Base-by-base conservation (phyloP, 1,140 invertebrate species). In the Agrilus planipennis region DNA sequence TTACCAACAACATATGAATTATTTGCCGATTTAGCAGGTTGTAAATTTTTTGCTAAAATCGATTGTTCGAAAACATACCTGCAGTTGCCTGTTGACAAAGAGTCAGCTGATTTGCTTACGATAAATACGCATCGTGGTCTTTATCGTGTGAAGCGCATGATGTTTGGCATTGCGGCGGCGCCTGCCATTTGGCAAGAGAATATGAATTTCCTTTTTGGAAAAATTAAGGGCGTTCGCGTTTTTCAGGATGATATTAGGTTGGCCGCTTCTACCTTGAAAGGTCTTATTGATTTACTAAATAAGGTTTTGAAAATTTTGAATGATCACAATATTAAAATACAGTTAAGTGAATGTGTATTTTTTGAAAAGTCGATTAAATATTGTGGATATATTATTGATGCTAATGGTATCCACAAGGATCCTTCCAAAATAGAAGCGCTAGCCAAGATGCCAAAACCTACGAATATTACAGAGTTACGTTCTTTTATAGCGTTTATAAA, bases 41-140 rank as follows among this genome's bases (percentile, higher is more conserved):
- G 55, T 2, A 46, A 57, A 44, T 34, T 36, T n/a, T 65, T 60
- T 41, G 53, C 55, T 18, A 58, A 58, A 14, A 37, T 70, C 1
- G 66, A 70, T 50, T 36, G 66, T 6, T 46, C 36, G 0, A 55
- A 52, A 16, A 68, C 67, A 1, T 70, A 66, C 44, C 62, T 52
- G 45, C 66, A 71, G 44, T 43, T 70, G 3, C 34, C 39, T 4
- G 23, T 69, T 4, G 51, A 54, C 1, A 44, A 52, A 18, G 35
- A 44, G 1, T 51, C 57, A 35, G 52, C 38, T 17, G 34, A 50
- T 3, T 62, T 63, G 39, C 61, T 64, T 4, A 58, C 55, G 2
- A 57, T 62, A 25, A 52, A 43, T 11, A 60, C 54, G 0, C 49
- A 47, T 25, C 43, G 49, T 21, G 61, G 60, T 5, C 27, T 57